Conservation (phyloP, 2,113 vertebrate genomes). For the Irena cyanogastra region DNA sequence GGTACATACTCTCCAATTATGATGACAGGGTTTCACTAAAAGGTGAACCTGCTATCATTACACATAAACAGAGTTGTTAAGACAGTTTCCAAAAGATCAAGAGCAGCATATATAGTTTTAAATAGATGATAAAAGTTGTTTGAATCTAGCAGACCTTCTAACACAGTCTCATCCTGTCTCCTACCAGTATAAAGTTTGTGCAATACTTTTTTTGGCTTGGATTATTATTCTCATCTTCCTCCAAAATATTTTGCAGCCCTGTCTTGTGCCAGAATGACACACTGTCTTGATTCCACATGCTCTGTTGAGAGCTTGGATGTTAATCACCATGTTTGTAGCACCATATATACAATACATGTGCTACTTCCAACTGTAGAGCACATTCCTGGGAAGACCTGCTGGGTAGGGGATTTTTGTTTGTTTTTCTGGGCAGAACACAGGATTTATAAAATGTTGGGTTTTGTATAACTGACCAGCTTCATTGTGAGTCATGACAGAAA, state of each 20-base stretch:
- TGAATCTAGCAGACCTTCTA: neutral
- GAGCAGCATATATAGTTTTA: neutral
- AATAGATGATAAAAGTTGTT: neutral
- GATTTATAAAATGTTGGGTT: neutral
- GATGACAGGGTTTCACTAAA: neutral
- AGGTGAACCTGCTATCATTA: neutral
- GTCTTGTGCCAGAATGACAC: neutral
- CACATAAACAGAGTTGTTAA: neutral
- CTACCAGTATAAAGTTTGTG: neutral
- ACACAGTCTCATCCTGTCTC: neutral
- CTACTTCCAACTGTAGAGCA: neutral
- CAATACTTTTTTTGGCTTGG: neutral
- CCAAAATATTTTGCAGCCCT: neutral
- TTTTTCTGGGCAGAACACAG: neutral
- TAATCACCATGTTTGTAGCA: neutral
- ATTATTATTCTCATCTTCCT: neutral
- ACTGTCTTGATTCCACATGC: neutral
- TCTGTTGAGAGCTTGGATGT: neutral
- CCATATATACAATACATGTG: accelerated
- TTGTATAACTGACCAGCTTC: neutral
- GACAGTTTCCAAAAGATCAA: neutral
- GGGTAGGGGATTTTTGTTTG: accelerated
- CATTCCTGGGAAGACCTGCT: neutral
- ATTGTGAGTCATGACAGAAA: neutral
- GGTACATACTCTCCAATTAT: neutral